phyloP scores from a whole-genome alignment of 2,797 vertebrate species.

The Megalops cyprinoides region DNA sequence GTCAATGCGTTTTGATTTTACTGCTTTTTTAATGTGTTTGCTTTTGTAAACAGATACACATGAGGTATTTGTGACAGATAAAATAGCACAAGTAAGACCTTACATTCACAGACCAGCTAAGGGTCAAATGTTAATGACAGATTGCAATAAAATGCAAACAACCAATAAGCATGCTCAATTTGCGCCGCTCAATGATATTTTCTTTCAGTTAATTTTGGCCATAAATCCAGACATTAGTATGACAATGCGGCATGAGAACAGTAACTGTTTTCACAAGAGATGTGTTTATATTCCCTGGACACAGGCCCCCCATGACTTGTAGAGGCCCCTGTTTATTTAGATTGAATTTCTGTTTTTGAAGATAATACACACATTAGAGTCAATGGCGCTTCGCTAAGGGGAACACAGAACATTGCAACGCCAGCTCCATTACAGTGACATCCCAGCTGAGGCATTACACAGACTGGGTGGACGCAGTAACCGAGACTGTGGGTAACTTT shows the following conservation, averaged over 20 bases:
- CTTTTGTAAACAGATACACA: background rate
- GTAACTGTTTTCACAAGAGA: constrained; percentile 3
- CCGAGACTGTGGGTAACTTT: too few relatives aligned
- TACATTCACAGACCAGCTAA: constrained; percentile 8
- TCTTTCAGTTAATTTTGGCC: background rate
- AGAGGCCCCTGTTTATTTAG: constrained; percentile 43
- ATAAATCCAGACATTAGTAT: constrained; percentile 1
- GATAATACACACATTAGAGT: background rate
- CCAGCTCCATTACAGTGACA: constrained; percentile 53
- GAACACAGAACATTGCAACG: constrained; percentile 48
- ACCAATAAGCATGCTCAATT: background rate
- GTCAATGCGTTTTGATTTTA: background rate
- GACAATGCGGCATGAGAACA: constrained; percentile 29
- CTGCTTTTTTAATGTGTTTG: background rate
- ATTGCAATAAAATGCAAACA: background rate
- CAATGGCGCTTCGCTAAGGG: background rate
- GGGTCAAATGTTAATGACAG: background rate
- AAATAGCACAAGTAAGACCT: background rate
- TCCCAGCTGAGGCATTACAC: constrained; percentile 44
- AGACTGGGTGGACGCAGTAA: constrained; percentile 10
- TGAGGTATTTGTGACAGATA: background rate
- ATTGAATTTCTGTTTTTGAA: constrained; percentile 36
- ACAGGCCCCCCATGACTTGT: constrained; percentile 31
- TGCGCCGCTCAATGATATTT: background rate
- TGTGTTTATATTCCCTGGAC: constrained; percentile 45